Percentiles rank a stretch among this genome's conserved stretches.
These are phyloP conservation scores for Pomatostomus ruficeps DNA, from an alignment of 2,113 vertebrate species.

Conservation along the genomic window DNA sequence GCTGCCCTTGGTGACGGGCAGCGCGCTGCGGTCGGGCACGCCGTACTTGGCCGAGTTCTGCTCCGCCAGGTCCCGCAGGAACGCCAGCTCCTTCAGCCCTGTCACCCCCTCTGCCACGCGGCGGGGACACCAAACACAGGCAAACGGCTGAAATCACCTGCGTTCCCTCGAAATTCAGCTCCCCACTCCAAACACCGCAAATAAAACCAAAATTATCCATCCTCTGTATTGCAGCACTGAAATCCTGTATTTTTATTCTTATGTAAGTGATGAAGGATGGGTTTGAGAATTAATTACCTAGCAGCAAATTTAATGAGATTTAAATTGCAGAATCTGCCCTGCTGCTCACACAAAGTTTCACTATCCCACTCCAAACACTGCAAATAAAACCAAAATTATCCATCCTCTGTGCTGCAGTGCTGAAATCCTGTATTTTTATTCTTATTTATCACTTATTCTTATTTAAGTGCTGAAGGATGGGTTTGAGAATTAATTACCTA, in stretches of 20 bases:
- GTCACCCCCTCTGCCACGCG: constrained; percentile 87
- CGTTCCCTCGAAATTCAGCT: neutral
- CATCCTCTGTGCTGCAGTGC: fast-evolving
- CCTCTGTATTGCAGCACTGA: fast-evolving
- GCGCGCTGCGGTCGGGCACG: constrained; percentile 73
- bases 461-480: neutral
- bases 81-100: constrained; percentile 93
- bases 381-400: neutral
- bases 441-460: no score
- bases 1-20: constrained; percentile 91
- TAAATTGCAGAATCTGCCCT: neutral
- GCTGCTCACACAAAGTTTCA: neutral
- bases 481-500: neutral
- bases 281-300: neutral
- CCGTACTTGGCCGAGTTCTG: constrained; percentile 94
- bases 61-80: constrained; percentile 92
- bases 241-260: fast-evolving
- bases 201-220: neutral
- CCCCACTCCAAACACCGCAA: neutral
- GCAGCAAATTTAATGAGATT: neutral
- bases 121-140: neutral
- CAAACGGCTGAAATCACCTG: neutral
- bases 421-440: fast-evolving
- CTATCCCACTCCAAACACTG: neutral
- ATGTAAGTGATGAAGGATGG: neutral